A percentile compares a stretch with the other conserved stretches of the same genome.
These are phyloP conservation scores for Vesta saturnalis DNA, from an alignment of 2,888 invertebrate genomes.

Conservation along the genomic window DNA sequence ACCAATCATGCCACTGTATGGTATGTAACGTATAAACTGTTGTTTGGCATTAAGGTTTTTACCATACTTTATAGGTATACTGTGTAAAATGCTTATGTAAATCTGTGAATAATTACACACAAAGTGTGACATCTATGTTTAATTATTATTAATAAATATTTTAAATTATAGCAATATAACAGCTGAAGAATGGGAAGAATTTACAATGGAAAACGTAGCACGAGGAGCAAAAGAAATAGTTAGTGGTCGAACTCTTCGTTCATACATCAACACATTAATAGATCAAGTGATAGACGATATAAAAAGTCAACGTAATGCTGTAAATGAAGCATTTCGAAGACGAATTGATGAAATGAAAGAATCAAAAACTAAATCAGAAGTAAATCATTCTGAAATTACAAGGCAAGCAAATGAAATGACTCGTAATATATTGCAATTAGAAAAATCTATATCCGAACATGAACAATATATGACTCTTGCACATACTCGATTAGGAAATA, in stretches of 20 bases:
- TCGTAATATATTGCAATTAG: conserved; percentile 77
- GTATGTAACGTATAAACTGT: no score
- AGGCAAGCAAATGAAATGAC: conserved; percentile 80
- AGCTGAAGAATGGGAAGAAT: conserved; percentile 79
- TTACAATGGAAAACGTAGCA: conserved; percentile 76
- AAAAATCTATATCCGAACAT: conserved; percentile 84
- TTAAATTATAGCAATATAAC: conserved; percentile 64
- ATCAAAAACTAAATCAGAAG: conserved; percentile 82
- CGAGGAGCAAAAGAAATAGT: conserved; percentile 78
- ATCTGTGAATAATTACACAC: no score
- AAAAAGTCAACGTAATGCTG: conserved; percentile 75
- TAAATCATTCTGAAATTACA: conserved; percentile 80
- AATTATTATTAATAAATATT: no score
- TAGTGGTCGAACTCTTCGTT: conserved; percentile 76
- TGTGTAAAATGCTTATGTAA: no score
- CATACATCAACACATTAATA: conserved; percentile 81
- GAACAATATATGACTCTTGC: conserved; percentile 84
- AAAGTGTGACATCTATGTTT: no score
- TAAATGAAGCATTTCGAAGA: conserved; percentile 80
- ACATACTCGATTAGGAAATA: conserved; percentile 83
- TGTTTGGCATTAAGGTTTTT: no score
- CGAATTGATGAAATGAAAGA: conserved; percentile 83
- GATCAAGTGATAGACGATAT: conserved; percentile 86
- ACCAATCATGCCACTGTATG: no score
- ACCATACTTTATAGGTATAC: no score